Evolutionary conservation across 2,113 vertebrate genomes (phyloP).

Genomic region (Syngnathus typhle): DNA sequence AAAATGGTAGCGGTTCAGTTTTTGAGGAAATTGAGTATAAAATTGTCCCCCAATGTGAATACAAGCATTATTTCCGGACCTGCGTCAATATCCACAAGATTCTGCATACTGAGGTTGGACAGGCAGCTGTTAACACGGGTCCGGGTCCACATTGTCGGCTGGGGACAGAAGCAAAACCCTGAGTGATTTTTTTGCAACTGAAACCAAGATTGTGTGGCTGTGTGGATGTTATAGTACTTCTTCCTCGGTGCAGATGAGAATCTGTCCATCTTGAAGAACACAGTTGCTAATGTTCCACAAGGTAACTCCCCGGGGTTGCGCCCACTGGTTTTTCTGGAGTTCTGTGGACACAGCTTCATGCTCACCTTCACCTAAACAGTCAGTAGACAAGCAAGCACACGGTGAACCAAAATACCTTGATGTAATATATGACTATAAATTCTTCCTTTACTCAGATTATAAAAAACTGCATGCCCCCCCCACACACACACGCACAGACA

Average conservation of each 20-base stretch:
- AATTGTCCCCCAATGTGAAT: neutral
- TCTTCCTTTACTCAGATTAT: neutral
- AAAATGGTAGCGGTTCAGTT: neutral
- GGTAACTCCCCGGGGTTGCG: slow-evolving; percentile 62
- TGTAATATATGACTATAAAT: neutral
- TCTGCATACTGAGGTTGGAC: slow-evolving; percentile 62
- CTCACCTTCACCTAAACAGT: slow-evolving; percentile 21
- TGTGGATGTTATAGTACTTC: slow-evolving; percentile 68
- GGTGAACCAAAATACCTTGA: neutral
- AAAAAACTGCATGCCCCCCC: too few relatives aligned
- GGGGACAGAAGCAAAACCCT: slow-evolving; percentile 11
- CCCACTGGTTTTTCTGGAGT: slow-evolving; percentile 45
- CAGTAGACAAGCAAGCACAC: slow-evolving; percentile 17
- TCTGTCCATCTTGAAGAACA: slow-evolving; percentile 76
- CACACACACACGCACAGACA: too few relatives aligned
- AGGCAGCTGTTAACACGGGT: slow-evolving; percentile 64
- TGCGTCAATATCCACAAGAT: slow-evolving; percentile 47
- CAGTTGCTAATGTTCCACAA: slow-evolving; percentile 87
- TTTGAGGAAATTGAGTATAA: neutral
- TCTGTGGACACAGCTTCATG: slow-evolving; percentile 1
- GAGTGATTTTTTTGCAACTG: neutral
- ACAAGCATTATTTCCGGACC: slow-evolving; percentile 48
- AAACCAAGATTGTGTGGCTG: neutral
- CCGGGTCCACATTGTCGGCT: slow-evolving; percentile 63
- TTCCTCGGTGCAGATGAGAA: slow-evolving; percentile 76